phyloP scores from a whole-genome alignment of 2,888 invertebrate genomes.

The Phanerotoma sp. region DNA sequence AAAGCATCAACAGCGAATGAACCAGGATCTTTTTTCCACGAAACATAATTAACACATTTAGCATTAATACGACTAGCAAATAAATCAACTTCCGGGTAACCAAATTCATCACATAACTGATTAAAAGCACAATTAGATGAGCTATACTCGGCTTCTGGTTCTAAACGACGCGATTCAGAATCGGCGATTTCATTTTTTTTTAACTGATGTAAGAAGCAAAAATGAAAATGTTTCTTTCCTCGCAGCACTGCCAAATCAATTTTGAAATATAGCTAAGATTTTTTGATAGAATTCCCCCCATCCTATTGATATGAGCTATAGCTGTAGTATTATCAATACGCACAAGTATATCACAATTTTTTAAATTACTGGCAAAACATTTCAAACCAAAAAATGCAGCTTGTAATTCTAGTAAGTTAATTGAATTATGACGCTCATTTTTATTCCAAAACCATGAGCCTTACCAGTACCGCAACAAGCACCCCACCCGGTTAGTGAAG shows the following conservation, averaged over 20 bases:
- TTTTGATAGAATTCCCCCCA: slow-evolving; percentile 16
- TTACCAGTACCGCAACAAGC: neutral
- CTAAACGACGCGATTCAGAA: slow-evolving; percentile 8
- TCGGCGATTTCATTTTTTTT: slow-evolving; percentile 6
- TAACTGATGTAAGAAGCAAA: slow-evolving; percentile 16
- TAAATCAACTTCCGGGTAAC: slow-evolving; percentile 5
- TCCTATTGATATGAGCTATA: slow-evolving; percentile 27
- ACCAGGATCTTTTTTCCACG: slow-evolving; percentile 4
- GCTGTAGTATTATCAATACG: slow-evolving; percentile 27
- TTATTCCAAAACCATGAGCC: neutral
- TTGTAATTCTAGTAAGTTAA: neutral
- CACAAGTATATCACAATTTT: slow-evolving; percentile 17
- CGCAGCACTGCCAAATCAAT: slow-evolving; percentile 24
- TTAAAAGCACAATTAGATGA: slow-evolving; percentile 6
- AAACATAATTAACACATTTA: slow-evolving; percentile 4
- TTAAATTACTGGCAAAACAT: slow-evolving; percentile 14
- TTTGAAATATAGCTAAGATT: slow-evolving; percentile 11
- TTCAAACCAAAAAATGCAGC: slow-evolving; percentile 17
- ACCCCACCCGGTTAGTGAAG: slow-evolving; percentile 18
- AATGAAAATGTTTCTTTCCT: slow-evolving; percentile 6
- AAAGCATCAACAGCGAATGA: neutral
- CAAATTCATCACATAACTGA: neutral
- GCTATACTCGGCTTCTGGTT: slow-evolving; percentile 13
- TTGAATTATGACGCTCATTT: neutral
- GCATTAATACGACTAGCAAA: slow-evolving; percentile 8